A percentile compares a stretch with the other conserved stretches of the same genome.
Conservation (phyloP, 2,888 invertebrate species). For the Caenorhabditis doughertyi region DNA sequence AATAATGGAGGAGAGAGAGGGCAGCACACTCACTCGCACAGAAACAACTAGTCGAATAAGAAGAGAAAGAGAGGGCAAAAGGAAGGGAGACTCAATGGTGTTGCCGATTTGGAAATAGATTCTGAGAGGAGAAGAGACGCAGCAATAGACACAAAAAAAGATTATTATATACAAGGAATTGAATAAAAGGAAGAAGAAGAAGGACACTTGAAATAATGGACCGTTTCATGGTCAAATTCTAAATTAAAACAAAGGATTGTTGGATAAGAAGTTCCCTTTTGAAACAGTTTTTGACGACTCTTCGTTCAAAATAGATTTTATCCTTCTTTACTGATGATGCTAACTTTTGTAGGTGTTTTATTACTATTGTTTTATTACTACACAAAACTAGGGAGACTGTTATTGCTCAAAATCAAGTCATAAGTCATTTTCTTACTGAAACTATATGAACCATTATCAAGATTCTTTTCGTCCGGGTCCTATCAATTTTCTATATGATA, state of each 20-base stretch:
- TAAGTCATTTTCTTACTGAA: too few relatives aligned
- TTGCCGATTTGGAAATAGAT: slow-evolving; percentile 54
- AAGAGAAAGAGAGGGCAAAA: slow-evolving; percentile 10
- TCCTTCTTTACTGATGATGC: too few relatives aligned
- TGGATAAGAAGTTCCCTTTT: too few relatives aligned
- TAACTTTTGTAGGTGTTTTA: too few relatives aligned
- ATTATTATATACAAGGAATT: slow-evolving; percentile 50
- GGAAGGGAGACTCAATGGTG: slow-evolving; percentile 31
- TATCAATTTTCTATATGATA: not conserved
- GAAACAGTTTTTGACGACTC: too few relatives aligned
- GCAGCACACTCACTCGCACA: slow-evolving; percentile 51
- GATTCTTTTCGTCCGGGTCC: too few relatives aligned
- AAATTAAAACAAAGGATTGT: not conserved
- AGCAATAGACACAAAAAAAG: slow-evolving; percentile 32
- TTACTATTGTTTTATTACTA: too few relatives aligned
- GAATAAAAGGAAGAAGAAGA: not conserved
- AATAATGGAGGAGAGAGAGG: slow-evolving; percentile 54
- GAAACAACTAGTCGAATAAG: slow-evolving; percentile 54
- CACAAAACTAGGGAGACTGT: too few relatives aligned
- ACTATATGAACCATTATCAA: too few relatives aligned
- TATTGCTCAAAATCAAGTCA: too few relatives aligned
- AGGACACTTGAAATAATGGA: slow-evolving; percentile 42
- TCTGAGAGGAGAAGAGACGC: slow-evolving; percentile 45
- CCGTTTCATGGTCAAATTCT: slow-evolving; percentile 7
- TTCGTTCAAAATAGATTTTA: too few relatives aligned